Evolutionary conservation across 2,888 invertebrate species (phyloP).

Genomic region (Athalia rosae): DNA sequence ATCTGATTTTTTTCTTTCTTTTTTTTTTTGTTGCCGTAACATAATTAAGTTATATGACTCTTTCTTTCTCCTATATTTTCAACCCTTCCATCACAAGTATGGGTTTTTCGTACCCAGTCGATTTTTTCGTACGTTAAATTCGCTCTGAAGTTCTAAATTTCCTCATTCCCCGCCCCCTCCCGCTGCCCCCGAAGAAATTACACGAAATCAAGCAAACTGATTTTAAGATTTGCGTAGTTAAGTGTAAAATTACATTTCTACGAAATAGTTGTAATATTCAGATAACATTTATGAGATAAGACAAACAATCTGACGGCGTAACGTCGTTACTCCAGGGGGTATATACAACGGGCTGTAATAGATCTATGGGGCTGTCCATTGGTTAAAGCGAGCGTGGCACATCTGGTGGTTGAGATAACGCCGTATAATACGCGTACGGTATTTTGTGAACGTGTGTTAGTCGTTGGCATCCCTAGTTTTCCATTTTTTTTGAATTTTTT

Average conservation of each 20-base stretch:
- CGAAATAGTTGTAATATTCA: constrained; percentile 27
- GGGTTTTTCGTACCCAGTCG: no score
- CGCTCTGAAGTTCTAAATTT: no score
- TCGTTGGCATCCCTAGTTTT: neutral
- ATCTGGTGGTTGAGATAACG: constrained; percentile 38
- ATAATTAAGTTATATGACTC: no score
- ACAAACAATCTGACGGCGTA: constrained; percentile 32
- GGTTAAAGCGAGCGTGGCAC: constrained; percentile 12
- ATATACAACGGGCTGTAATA: constrained; percentile 5
- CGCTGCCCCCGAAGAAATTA: no score
- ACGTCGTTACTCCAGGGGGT: neutral
- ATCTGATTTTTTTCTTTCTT: no score
- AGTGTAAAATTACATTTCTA: neutral
- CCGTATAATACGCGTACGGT: neutral
- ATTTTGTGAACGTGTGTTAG: neutral
- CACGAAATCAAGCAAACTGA: no score
- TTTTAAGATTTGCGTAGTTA: constrained; percentile 3
- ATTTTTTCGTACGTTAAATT: no score
- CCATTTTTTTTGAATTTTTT: no score
- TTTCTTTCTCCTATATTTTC: no score
- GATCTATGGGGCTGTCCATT: neutral
- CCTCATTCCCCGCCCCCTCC: no score
- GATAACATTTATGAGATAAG: constrained; percentile 33
- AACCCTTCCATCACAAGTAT: no score
- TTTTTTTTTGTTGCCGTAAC: no score